Evolutionary conservation across 2,797 vertebrate species (phyloP), one percentile per base, ranked within the genome.

Genomic region (Pelochelys cantorii): DNA sequence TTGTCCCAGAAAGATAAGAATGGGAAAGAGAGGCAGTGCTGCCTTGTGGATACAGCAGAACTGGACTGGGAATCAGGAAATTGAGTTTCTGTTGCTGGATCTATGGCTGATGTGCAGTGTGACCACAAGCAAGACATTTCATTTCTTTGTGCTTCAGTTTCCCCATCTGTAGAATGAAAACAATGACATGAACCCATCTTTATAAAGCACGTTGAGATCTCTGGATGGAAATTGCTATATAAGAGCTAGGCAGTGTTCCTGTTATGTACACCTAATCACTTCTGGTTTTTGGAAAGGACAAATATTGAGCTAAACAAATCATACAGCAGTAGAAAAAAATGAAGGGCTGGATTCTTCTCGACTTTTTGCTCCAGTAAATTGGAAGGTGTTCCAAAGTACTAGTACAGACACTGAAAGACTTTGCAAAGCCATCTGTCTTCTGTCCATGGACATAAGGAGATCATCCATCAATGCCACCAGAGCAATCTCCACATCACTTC

Each of bases 1-100:
- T 78, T 92, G 82, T 85, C 5, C 12, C 88, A 83, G 65, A 88
- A 90, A 75, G 17, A 55, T 89, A 88, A 88, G 13, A 89, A n/a
- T 34, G 65, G n/a, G n/a, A 34, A 68, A 68, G 18, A 68, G 65
- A 68, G 65, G 65, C 17, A 68, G n/a, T 68, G 65, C 11, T 20
- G 65, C 65, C 65, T 68, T 68, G 31, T 34, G n/a, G n/a, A 20
- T n/a, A 68, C n/a, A 68, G 65, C 17, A 68, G 65, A n/a, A 68
- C n/a, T n/a, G 31, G 31, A 65, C 62, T 68, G 65, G 60, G 15
- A 2, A 4, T 53, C 31, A 48, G 2, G 14, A 27, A 78, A 93
- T 0, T 31, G 11, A 31, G 48, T 1, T 71, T 87, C 18, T 37
- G 18, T 2, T 15, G 85, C 83, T 74, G 10, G 31, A 23, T 68